Base-by-base conservation (phyloP, 2,113 vertebrate species). In the Turdus rufiventris region DNA sequence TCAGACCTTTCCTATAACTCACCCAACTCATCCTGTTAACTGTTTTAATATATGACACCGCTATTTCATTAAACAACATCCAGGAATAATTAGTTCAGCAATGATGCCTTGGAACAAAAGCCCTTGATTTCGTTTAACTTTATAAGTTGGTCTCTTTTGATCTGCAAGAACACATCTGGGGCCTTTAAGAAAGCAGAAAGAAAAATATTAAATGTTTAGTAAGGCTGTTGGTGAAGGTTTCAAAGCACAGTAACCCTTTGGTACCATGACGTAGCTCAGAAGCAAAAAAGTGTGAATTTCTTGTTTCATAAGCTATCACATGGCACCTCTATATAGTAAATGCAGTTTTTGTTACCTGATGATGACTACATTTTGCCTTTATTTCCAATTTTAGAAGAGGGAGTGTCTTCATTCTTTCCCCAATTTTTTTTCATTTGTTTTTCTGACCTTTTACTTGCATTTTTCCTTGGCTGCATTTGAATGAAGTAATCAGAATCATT, bases 81-180 rank as follows among this genome's bases (percentile, higher is more conserved):
- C 97, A 98, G 98, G 98, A 98, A 98, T 98, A 98, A 98, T 98
- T 98, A 98, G 98, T 97, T 97, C 97, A 97, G 98, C 98, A 97
- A 96, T 97, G 96, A 98, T 98, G 97, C 97, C 97, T 98, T 38
- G 73, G 97, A 98, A 98, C 98, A 98, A 98, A 98, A 98, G 98
- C 97, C 95, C 97, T 97, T 97, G 97, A 98, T 98, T 98, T 97
- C 93, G 95, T 97, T 98, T 95, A 97, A 97, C 97, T 98, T 98
- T 98, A 97, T 98, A 98, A 97, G 97, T 98, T 97, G 96, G 93
- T 95, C 94, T 97, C 97, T 98, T 98, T 98, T 98, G 98, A 98
- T 98, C 98, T 98, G 86, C 88, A 96, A 95, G 96, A 97, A 96
- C 98, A 98, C 98, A 98, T 98, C 97, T 98, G 98, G 98, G 97